These are phyloP conservation scores for Druceiella hillmani DNA, from an alignment of 2,888 invertebrate species.

Conservation along the genomic window DNA sequence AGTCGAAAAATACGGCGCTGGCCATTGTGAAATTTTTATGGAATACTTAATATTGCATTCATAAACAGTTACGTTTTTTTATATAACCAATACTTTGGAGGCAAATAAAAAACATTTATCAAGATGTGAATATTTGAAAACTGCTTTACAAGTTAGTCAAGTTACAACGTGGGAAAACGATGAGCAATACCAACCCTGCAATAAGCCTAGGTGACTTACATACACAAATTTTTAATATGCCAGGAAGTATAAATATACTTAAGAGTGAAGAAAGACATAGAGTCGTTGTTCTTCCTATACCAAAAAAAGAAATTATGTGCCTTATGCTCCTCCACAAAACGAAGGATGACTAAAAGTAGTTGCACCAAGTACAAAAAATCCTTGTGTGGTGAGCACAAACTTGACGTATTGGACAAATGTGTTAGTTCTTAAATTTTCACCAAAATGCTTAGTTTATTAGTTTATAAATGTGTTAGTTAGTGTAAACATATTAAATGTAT, in stretches of 20 bases:
- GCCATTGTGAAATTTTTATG: not conserved
- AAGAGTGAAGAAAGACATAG: not conserved
- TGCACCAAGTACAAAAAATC: no score
- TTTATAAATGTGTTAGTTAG: no score
- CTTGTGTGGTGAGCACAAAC: no score
- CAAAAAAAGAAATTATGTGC: constrained; percentile 1
- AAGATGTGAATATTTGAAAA: constrained; percentile 1
- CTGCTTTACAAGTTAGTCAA: constrained; percentile 3
- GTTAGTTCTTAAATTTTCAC: no score
- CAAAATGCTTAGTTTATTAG: no score
- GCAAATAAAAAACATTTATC: constrained; percentile 5
- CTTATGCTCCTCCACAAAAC: constrained; percentile 13
- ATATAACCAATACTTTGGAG: constrained; percentile 1
- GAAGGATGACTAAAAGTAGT: no score
- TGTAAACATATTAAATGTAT: no score
- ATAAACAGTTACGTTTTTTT: not conserved
- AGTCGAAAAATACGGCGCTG: not conserved
- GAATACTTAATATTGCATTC: not conserved
- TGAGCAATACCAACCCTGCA: no score
- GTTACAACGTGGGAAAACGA: not conserved
- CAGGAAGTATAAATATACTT: not conserved
- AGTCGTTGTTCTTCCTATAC: not conserved
- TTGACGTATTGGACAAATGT: no score
- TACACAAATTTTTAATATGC: no score
- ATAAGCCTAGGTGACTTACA: no score